A percentile compares a stretch with the other conserved stretches of the same genome.
These are phyloP conservation scores for Hippoglossus stenolepis DNA, from an alignment of 2,113 vertebrate genomes.

Conservation along the genomic window DNA sequence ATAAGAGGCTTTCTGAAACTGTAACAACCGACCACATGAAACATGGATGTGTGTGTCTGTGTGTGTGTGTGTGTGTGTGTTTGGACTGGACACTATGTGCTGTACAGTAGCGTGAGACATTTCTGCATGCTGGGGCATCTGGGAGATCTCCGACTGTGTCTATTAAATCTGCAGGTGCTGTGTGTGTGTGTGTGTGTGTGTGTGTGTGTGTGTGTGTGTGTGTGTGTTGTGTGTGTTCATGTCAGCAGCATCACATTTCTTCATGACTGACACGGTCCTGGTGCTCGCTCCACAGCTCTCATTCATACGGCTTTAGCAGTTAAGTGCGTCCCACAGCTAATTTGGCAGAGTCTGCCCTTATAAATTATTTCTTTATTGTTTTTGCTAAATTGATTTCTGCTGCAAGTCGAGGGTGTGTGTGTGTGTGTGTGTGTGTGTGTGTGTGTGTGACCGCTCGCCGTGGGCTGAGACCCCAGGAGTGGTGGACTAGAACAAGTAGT, in stretches of 20 bases:
- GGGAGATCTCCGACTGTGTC: constrained; percentile 32
- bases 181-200: constrained; percentile 16
- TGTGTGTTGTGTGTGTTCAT: constrained; percentile 23
- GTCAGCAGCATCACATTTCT: constrained; percentile 59
- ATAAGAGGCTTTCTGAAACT: constrained; percentile 46
- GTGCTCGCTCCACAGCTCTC: constrained; percentile 43
- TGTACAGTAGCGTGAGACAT: constrained; percentile 31
- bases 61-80: constrained; percentile 18
- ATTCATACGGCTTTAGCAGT: constrained; percentile 59
- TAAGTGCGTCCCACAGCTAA: constrained; percentile 77
- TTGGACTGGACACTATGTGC: constrained; percentile 18
- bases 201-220: constrained; percentile 28
- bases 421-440: constrained; percentile 2
- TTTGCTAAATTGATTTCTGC: constrained; percentile 79
- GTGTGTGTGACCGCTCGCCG: constrained; percentile 34
- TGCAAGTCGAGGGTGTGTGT: constrained; percentile 34
- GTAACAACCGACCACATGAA: constrained; percentile 55
- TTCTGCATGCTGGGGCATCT: constrained; percentile 20
- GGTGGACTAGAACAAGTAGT: constrained; percentile 53
- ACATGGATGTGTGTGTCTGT: constrained; percentile 42
- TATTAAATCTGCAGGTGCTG: constrained; percentile 48
- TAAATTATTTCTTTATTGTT: constrained; percentile 83
- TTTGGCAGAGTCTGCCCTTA: constrained; percentile 73
- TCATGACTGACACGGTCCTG: constrained; percentile 52
- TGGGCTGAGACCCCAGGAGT: constrained; percentile 63